phyloP scores from a whole-genome alignment of 2,888 invertebrate species.

The Leucophora obtusa region DNA sequence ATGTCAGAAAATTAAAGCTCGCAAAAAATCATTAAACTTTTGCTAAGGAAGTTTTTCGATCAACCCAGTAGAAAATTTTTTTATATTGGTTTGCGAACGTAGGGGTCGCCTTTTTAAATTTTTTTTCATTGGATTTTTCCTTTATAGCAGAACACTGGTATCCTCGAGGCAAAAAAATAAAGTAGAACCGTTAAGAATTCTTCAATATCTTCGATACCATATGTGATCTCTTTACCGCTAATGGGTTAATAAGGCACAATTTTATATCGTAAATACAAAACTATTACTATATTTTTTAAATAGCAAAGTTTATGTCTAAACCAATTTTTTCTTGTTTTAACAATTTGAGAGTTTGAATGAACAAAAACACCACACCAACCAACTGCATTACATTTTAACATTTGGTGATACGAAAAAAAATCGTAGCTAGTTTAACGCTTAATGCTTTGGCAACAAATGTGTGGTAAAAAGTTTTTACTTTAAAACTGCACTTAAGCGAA shows the following conservation, averaged over 20 bases:
- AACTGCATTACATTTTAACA: conserved; percentile 44
- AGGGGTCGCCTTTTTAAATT: too few species aligned
- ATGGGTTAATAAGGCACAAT: neutral
- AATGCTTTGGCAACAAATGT: conserved; percentile 54
- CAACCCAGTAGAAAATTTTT: too few species aligned
- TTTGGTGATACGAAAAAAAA: conserved; percentile 15
- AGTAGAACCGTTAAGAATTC: too few species aligned
- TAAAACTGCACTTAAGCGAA: conserved; percentile 51
- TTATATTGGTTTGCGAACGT: too few species aligned
- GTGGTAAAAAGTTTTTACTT: conserved; percentile 56
- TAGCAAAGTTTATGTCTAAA: neutral
- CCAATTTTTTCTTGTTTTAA: conserved; percentile 10
- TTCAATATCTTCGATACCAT: too few species aligned
- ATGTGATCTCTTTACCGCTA: neutral
- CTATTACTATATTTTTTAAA: neutral
- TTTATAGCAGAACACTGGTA: too few species aligned
- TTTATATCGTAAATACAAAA: neutral
- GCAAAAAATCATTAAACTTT: too few species aligned
- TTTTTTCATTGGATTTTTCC: too few species aligned
- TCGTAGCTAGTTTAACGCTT: conserved; percentile 42
- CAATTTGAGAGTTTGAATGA: conserved; percentile 44
- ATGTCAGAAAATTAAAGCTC: too few species aligned
- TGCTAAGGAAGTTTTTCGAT: too few species aligned
- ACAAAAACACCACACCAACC: conserved; percentile 43
- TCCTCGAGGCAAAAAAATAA: too few species aligned